A percentile compares a stretch with the other conserved stretches of the same genome.
phyloP scores from a whole-genome alignment of 2,888 invertebrate genomes.

The Pristionchus maxplancki region DNA sequence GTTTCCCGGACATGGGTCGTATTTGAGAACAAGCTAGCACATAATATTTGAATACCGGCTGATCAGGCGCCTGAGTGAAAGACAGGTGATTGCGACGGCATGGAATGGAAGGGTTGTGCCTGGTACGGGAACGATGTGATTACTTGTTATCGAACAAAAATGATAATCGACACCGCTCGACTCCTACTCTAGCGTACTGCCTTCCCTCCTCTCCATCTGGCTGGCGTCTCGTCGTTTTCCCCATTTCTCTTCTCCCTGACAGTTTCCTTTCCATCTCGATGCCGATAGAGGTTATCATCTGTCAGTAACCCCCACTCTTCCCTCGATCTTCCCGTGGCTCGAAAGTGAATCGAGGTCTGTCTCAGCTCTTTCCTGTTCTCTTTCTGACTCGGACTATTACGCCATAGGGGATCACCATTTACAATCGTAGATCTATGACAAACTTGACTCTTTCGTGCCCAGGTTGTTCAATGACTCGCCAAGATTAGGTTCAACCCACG shows the following conservation, averaged over 20 bases:
- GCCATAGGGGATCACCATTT: constrained; percentile 40
- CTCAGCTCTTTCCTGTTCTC: constrained; percentile 24
- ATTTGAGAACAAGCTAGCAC: not conserved
- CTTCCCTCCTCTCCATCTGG: not conserved
- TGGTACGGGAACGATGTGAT: constrained; percentile 4
- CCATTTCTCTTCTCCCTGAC: not conserved
- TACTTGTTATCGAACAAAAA: constrained; percentile 39
- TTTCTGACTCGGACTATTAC: constrained; percentile 28
- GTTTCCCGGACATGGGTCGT: not conserved
- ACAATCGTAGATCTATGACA: not conserved
- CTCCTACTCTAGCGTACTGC: constrained; percentile 31
- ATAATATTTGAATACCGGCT: not conserved
- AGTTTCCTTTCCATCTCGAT: constrained; percentile 24
- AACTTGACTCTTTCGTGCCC: not conserved
- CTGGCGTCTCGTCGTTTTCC: not conserved
- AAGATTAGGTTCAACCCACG: not conserved
- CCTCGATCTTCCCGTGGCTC: not conserved
- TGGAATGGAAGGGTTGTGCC: not conserved
- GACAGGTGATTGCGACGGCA: not conserved
- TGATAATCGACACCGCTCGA: not conserved
- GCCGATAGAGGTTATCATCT: constrained; percentile 32
- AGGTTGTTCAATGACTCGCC: not conserved
- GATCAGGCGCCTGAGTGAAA: not conserved
- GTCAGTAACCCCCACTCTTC: constrained; percentile 6
- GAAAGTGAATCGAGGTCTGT: not conserved